These are phyloP conservation scores for Odobenus rosmarus DNA, from an alignment of 2,113 vertebrate genomes.

Conservation along the genomic window DNA sequence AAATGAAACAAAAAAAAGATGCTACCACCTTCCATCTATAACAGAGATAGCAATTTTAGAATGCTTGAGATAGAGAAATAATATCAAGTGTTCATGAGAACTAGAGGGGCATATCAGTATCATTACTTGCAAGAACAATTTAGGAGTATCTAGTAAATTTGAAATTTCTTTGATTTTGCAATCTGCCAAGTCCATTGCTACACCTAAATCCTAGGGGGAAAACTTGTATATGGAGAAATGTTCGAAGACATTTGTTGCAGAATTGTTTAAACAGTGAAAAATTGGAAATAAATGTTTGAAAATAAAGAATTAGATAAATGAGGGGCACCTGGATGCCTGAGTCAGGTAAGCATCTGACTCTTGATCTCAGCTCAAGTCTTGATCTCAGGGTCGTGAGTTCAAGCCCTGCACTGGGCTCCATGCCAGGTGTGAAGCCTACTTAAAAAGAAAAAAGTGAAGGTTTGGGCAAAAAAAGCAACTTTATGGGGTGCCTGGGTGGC, in stretches of 20 bases:
- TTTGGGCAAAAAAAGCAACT: too few species aligned
- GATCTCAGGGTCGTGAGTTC: too few species aligned
- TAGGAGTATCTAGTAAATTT: not conserved
- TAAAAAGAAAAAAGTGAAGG: too few species aligned
- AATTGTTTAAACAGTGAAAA: conserved; percentile 15
- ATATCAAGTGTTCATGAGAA: not conserved
- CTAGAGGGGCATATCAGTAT: not conserved
- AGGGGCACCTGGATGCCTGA: too few species aligned
- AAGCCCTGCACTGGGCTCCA: too few species aligned
- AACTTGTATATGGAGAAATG: not conserved
- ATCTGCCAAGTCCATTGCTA: not conserved
- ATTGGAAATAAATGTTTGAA: not conserved
- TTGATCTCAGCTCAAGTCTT: too few species aligned
- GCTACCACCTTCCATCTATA: not conserved
- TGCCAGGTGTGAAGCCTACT: too few species aligned
- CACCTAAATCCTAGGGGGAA: not conserved
- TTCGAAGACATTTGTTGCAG: not conserved
- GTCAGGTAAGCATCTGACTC: too few species aligned
- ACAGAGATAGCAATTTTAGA: not conserved
- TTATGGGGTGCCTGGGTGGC: too few species aligned
- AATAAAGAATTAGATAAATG: not conserved
- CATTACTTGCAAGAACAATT: not conserved
- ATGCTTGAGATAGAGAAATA: not conserved
- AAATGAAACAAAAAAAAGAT: not conserved
- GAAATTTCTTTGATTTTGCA: not conserved